Evolutionary conservation across 2,888 invertebrate genomes (phyloP), one percentile per base, ranked within the genome.

Genomic region (Terebella lapidaria): DNA sequence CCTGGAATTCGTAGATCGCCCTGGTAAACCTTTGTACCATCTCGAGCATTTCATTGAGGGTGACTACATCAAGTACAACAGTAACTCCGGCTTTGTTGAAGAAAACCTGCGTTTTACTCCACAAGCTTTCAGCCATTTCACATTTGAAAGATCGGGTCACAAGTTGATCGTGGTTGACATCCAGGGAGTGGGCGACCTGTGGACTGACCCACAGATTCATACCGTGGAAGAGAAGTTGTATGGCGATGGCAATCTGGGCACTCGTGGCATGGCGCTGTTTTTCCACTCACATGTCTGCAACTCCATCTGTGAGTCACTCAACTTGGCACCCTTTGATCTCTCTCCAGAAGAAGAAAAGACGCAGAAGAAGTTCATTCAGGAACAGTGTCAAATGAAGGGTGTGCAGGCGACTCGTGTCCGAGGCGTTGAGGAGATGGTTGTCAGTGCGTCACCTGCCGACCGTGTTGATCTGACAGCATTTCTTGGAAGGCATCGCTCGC

Each of bases 101-200:
- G 83, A 83, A 29, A 73, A 71, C 30, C 67, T 79, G 25, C 71
- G 85, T 45, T 77, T 80, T 55, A 85, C 85, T 1, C 85, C 85
- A 42, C 84, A 84, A 79, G 84, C 84, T 15, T 84, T 85, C 74
- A 84, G 84, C 67, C 85, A 85, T 72, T 85, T 85, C 72, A 85
- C 85, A 1, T 85, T 85, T 77, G 85, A 85, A 72, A 74, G 83
- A 56, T 84, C 84, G n/a, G 84, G 84, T 4, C 85, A 85, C 72
- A 81, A 84, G 71, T 67, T 85, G 72, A 84, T 85, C 61, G 83
- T 85, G 2, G 84, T 85, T 30, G 85, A 85, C 70, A 81, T 85
- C 58, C 85, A 85, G 71, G 85, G 85, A 20, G 85, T 85, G 49
- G 85, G 84, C 2, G 85, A 85, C 71, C 75, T 85, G 42, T 85